Base-by-base conservation (phyloP, 1,140 invertebrate genomes). In the Drosophila kurseongensis region DNA sequence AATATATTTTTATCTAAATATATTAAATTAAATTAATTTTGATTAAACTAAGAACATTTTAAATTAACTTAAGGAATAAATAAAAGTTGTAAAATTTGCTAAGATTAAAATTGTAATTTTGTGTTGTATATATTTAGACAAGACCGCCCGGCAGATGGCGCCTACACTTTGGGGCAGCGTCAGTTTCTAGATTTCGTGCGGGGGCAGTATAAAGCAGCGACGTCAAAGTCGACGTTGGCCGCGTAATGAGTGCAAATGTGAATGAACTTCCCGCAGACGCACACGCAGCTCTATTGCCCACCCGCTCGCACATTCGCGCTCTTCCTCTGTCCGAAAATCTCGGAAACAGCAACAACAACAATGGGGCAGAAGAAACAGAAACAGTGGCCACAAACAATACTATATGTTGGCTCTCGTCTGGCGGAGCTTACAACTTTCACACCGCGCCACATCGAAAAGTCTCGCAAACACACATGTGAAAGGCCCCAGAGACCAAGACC, bases 201-300 rank as follows among this genome's bases (percentile, higher is more conserved):
- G 67, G 67, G 67, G 67, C 51, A 69, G 67, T 8, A 32, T 8
- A 32, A 32, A 32, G 5, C 44, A 36, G 60, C 58, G 48, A 29
- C 44, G 75, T 16, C 45, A 32, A 42, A 48, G 29, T 48, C 47
- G 51, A 44, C 63, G 69, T 82, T 89, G 84, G 80, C 76, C 84
- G 84, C 60, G 77, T 88, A 88, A 88, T 88, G 84, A 88, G 84
- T 88, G 84, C 84, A 88, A 89, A 88, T 80, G 84, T 88, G 84
- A 88, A 88, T 88, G 84, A 88, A 88, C 84, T 88, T 84, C 67
- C 72, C 76, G 77, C 80, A 88, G 80, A 89, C 84, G 76, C 83
- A 88, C 73, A 84, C 69, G 75, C 79, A 89, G 84, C 60, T 35
- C 55, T 54, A 50, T 50, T 42, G 68, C 74, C 63, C 67, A 50